A percentile compares a stretch with the other conserved stretches of the same genome.
Conservation (phyloP, 2,888 invertebrate species). For the Thelaira solivaga region DNA sequence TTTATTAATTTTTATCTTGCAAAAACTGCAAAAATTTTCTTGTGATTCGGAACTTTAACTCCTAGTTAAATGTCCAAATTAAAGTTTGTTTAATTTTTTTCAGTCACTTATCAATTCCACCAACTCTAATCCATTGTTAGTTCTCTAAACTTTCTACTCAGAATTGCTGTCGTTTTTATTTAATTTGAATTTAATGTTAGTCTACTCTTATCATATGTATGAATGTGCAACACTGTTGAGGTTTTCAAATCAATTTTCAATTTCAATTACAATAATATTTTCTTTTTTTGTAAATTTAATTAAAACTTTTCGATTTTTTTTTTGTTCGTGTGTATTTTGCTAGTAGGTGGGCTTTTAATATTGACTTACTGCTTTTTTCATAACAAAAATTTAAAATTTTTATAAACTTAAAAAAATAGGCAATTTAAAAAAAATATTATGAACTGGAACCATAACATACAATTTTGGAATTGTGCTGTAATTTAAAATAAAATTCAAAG, state of each 20-base stretch:
- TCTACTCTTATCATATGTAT: slow-evolving; percentile 11
- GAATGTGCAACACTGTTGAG: slow-evolving; percentile 52
- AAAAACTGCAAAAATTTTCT: no score
- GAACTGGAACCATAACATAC: no score
- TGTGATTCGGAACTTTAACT: no score
- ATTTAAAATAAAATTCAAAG: no score
- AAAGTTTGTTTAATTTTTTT: neutral
- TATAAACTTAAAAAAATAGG: no score
- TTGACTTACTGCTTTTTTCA: no score
- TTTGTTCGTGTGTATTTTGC: neutral
- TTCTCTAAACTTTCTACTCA: neutral
- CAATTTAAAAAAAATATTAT: no score
- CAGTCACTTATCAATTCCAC: slow-evolving; percentile 4
- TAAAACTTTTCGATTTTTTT: slow-evolving; percentile 27
- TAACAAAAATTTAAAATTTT: no score
- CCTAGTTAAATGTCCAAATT: no score
- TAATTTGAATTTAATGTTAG: slow-evolving; percentile 24
- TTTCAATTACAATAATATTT: slow-evolving; percentile 40
- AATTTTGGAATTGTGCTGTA: no score
- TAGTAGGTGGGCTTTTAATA: neutral
- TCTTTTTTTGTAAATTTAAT: slow-evolving; percentile 49
- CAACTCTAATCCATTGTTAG: neutral
- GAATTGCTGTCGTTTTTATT: slow-evolving; percentile 39
- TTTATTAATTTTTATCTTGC: no score
- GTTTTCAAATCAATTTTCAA: slow-evolving; percentile 57